Evolutionary conservation across 2,113 vertebrate species (phyloP).

Genomic region (Antechinus flavipes): DNA sequence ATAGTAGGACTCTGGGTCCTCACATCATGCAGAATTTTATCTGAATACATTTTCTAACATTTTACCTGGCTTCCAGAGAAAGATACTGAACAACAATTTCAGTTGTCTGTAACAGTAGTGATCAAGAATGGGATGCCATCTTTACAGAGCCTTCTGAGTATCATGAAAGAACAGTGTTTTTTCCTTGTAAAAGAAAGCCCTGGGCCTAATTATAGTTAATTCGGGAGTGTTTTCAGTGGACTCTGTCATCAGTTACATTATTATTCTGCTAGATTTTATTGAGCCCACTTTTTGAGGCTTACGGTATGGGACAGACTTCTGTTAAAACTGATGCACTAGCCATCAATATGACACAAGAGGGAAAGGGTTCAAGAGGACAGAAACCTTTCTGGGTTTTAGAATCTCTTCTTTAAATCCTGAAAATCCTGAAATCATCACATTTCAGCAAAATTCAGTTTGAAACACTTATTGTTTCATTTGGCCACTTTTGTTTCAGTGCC

Average conservation of each 20-base stretch:
- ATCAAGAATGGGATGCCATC: slow-evolving; percentile 46
- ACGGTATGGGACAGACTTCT: slow-evolving; percentile 25
- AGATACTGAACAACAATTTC: slow-evolving; percentile 17
- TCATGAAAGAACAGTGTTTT: slow-evolving; percentile 34
- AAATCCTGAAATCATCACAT: slow-evolving; percentile 69
- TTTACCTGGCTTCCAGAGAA: slow-evolving; percentile 31
- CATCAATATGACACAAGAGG: slow-evolving; percentile 59
- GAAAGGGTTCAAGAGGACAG: slow-evolving; percentile 61
- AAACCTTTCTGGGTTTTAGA: slow-evolving; percentile 50
- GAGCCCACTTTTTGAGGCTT: slow-evolving; percentile 35
- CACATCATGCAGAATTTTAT: slow-evolving; percentile 8
- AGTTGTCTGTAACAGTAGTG: slow-evolving; percentile 30
- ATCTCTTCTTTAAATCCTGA: slow-evolving; percentile 69
- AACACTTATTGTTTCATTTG: slow-evolving; percentile 71
- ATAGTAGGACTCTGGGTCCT: slow-evolving; percentile 20
- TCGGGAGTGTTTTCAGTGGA: slow-evolving; percentile 15
- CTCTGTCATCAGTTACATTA: slow-evolving; percentile 50
- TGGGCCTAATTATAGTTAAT: neutral
- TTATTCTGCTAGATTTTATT: slow-evolving; percentile 55
- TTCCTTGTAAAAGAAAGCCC: slow-evolving; percentile 24
- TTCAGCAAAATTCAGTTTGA: slow-evolving; percentile 59
- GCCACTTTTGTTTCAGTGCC: slow-evolving; percentile 39
- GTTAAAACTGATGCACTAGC: slow-evolving; percentile 47
- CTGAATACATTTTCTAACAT: slow-evolving; percentile 45
- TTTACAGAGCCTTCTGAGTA: slow-evolving; percentile 27